Evolutionary conservation across 2,113 vertebrate genomes (phyloP), one percentile per base, ranked within the genome.

Genomic region (Arvicanthis niloticus): DNA sequence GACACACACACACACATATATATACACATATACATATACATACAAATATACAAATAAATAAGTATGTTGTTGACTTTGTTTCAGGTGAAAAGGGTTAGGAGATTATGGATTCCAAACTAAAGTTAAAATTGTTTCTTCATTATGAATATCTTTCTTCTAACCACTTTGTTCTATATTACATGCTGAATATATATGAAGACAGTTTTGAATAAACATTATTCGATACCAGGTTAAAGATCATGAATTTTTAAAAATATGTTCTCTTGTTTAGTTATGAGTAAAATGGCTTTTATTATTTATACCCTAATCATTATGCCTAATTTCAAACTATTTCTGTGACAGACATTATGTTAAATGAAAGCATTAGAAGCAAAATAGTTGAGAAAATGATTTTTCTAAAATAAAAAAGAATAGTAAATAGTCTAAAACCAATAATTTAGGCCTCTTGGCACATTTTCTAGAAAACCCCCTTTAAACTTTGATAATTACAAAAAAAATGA

Each of bases 401-500:
- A 56, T 87, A 88, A 88, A 95, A 96, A 72, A 96, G 15, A 89
- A 93, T 53, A 92, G 73, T 70, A 95, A 19, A 93, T 97, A 88
- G 45, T 68, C 0, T 86, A 93, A 95, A 95, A 51, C 48, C 42
- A 89, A 51, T 93, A 89, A 97, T 78, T 91, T 89, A 96, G 42
- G 24, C 7, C 51, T 62, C 40, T 92, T n/a, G 51, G 26, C 37
- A 96, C 62, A 87, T 67, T 88, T 96, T 96, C 95, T 78, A 84
- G 15, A 78, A 65, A 65, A 31, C 31, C 26, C 15, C 31, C 29
- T 96, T 97, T 90, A 93, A 94, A 87, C 68, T 51, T 91, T 85
- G 7, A 70, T 93, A 97, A 93, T 97, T 96, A 73, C 40, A 96
- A 91, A 97, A 95, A 87, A 95, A 88, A 42, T 68, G 7, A 8